Evolutionary conservation across 2,113 vertebrate species (phyloP), one percentile per base, ranked within the genome.

Genomic region (Lycaon pictus): DNA sequence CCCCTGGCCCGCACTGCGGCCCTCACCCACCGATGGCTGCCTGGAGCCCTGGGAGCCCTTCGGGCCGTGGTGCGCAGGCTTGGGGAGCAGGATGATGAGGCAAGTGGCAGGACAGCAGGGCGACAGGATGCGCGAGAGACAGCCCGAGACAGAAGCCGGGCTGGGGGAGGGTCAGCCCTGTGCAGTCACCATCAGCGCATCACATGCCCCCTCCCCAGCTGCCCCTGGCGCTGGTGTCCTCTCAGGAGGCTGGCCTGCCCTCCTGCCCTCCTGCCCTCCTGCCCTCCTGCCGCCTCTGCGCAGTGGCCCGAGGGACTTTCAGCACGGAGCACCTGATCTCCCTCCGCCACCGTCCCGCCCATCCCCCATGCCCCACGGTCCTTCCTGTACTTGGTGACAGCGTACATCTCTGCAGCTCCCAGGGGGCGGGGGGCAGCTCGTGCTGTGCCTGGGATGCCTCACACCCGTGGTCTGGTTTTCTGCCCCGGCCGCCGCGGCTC

Each of bases 311-410:
- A 35, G 62, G 58, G 23, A 53, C 4, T 60, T 25, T 76, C 4
- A 23, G n/a, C 58, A 3, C 1, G 4, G 72, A 25, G 11, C 8
- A 7, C 35, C 35, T 43, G 67, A 13, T 35, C 37, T 72, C 35
- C 13, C 27, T 7, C 7, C 7, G 0, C 29, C 63, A 43, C 65
- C 1, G 1, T 58, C 53, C 65, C 13, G 7, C 23, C 65, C 48
- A 29, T 55, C 9, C 51, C 29, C 11, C 1, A 0, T 7, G 3
- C 7, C 23, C 25, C 20, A 0, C 0, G 43, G 19, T 3, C 67
- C 56, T 77, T 25, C 55, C 48, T 11, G 3, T 4, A 12, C 89
- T 23, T 32, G 89, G 87, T 53, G 92, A 62, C 86, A 11, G 23
- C 0, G 0, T 12, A 3, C 11, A 0, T 32, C 48, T 56, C 55